phyloP scores from a whole-genome alignment of 1,140 invertebrate genomes.

The Drosophila punjabiensis region DNA sequence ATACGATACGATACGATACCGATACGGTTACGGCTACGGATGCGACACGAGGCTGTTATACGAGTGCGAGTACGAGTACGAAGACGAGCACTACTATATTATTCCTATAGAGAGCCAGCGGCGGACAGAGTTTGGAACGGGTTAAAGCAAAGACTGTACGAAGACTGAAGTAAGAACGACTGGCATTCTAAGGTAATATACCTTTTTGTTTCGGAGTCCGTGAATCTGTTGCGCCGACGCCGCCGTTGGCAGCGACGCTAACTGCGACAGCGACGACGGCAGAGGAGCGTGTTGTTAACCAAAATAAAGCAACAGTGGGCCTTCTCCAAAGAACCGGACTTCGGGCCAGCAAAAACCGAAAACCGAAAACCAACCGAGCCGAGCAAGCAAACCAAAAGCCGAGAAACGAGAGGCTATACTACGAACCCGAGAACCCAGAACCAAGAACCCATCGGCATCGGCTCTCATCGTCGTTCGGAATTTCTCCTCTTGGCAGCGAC shows the following conservation, averaged over 20 bases:
- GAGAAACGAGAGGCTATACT: conserved; percentile 37
- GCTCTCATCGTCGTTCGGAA: conserved; percentile 44
- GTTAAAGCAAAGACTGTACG: conserved; percentile 86
- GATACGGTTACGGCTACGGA: conserved; percentile 21
- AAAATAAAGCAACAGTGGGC: conserved; percentile 83
- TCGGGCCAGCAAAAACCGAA: conserved; percentile 29
- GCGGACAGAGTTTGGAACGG: conserved; percentile 85
- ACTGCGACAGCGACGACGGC: conserved; percentile 11
- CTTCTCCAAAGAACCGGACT: conserved; percentile 66
- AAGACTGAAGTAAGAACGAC: conserved; percentile 86
- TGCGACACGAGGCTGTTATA: conserved; percentile 51
- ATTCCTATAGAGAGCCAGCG: conserved; percentile 80
- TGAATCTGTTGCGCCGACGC: conserved; percentile 77
- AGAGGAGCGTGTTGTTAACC: conserved; percentile 73
- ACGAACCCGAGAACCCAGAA: conserved; percentile 9
- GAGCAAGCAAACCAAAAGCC: not conserved
- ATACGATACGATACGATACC: conserved; percentile 24
- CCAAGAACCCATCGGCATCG: conserved; percentile 19
- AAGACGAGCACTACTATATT: conserved; percentile 14
- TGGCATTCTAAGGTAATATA: conserved; percentile 85
- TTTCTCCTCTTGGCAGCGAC: conserved; percentile 66
- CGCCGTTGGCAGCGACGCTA: conserved; percentile 28
- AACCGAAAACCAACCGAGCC: conserved; percentile 15
- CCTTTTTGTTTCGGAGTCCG: conserved; percentile 85
- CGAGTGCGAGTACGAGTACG: conserved; percentile 36